These are phyloP conservation scores for Aphelenchoides bicaudatus DNA, from an alignment of 2,888 invertebrate genomes.

Conservation along the genomic window DNA sequence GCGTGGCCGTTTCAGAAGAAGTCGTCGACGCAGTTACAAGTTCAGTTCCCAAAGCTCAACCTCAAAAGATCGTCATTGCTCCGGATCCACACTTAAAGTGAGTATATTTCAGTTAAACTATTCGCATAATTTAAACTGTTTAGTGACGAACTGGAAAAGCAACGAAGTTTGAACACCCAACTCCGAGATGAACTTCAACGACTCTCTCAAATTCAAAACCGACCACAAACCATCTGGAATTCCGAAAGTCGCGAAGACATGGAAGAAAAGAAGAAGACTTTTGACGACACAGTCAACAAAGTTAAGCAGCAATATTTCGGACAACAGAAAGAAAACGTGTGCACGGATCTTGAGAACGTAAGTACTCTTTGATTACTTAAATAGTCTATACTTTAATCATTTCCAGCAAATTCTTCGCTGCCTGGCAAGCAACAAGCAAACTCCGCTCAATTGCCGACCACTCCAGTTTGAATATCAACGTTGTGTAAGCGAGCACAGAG, in stretches of 20 bases:
- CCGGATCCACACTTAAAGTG: too few species aligned
- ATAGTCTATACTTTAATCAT: too few species aligned
- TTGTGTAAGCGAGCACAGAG: too few species aligned
- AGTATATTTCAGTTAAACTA: too few species aligned
- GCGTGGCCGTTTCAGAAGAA: constrained; percentile 50
- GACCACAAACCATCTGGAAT: constrained; percentile 10
- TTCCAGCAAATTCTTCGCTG: too few species aligned
- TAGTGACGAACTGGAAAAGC: constrained; percentile 46
- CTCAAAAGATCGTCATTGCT: too few species aligned
- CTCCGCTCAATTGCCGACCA: constrained; percentile 49
- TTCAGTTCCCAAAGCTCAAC: too few species aligned
- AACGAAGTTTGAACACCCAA: constrained; percentile 46
- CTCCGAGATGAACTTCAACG: constrained; percentile 48
- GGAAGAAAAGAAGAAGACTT: constrained; percentile 54
- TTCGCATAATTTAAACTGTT: too few species aligned
- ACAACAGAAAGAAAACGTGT: constrained; percentile 55
- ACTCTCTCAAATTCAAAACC: constrained; percentile 46
- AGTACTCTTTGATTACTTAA: too few species aligned
- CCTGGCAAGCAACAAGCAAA: constrained; percentile 43
- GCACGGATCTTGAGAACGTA: constrained; percentile 53
- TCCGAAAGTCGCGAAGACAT: constrained; percentile 34
- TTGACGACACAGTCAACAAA: constrained; percentile 55
- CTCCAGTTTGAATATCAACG: too few species aligned
- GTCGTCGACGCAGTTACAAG: constrained; percentile 45
- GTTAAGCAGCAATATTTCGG: constrained; percentile 54